Evolutionary conservation across 2,888 invertebrate genomes (phyloP), one percentile per base, ranked within the genome.

Genomic region (Pseudococcus longispinus): DNA sequence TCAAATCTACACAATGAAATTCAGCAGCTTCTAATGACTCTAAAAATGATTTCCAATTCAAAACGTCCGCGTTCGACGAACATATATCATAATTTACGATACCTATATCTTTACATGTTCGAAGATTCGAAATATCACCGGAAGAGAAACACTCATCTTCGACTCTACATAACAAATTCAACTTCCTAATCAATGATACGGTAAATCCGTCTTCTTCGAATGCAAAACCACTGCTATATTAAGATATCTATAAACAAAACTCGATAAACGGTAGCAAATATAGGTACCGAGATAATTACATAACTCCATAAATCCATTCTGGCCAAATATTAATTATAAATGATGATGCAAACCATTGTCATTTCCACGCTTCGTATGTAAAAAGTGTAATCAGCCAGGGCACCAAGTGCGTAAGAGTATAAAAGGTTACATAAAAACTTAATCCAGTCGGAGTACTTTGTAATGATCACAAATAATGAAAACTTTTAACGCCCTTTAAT

Each of bases 401-500:
- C n/a, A 51, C n/a, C 11, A 46, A 46, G 13, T 46, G 13, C 44
- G 51, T 51, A 46, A 37, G 37, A 37, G 8, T 13, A n/a, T n/a
- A n/a, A 51, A 46, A 46, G 46, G 46, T 46, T 46, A 46, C n/a
- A 77, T 77, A 18, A 26, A n/a, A n/a, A n/a, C 42, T 4, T 1
- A 80, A 80, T 6, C 42, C 32, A 9, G 42, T n/a, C 42, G 1
- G 42, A 20, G n/a, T 80, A 80, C 77, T 80, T 80, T 74, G 32
- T 32, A 32, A 74, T 74, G n/a, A 74, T 1, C 74, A 20, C 77
- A 20, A 80, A 37, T 80, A 80, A 37, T 4, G 6, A 37, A 42
- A 80, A 80, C 20, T 42, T 37, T 80, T 42, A 80, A 42, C 77
- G 77, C 77, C 42, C 77, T 80, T 80, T 80, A 80, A 80, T 23